Evolutionary conservation across 53 echinoderm and acorn worm species (phyloP), one percentile per base, ranked within the genome.

Genomic region (Apostichopus leukothele): DNA sequence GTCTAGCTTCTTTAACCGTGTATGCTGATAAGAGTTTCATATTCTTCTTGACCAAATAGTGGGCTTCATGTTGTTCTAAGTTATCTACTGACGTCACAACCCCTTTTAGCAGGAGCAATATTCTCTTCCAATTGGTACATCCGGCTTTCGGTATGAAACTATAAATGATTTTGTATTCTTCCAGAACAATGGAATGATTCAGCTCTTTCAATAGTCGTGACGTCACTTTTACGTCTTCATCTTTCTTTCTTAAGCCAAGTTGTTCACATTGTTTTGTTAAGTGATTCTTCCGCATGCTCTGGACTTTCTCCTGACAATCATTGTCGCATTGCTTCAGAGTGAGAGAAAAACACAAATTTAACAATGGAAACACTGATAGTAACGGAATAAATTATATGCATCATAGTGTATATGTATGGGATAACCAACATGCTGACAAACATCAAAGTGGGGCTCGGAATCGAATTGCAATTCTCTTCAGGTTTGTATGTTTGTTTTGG

Each of bases 1-100:
- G 61, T 18, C 5, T 73, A 9, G 93, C 93, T 21, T 83, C 89
- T 14, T 89, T 21, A 7, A 89, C 51, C n/a, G 89, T 67, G 79
- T 88, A 93, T 39, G 53, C 5, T 68, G 73, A 85, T 51, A 93
- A 90, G 6, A 55, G 89, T 74, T 73, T 88, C 12, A 93, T 87
- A 83, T 86, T 54, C 76, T 86, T 67, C 1, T 39, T 20, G 0
- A 89, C 55, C 9, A 83, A 60, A 16, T 23, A 18, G 77, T 92
- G 92, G n/a, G 92, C 78, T 66, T 92, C 53, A 5, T 52, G 76
- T 55, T 92, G 92, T 18, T 57, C 81, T 1, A 75, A 76, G 54
- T 19, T 9, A 57, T 89, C 89, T 20, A 77, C 77, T 12, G 50
- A 60, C 11, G 67, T 23, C 23, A 68, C 66, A 6, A 61, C 53